A percentile compares a stretch with the other conserved stretches of the same genome.
These are phyloP conservation scores for Eclectus roratus DNA, from an alignment of 2,113 vertebrate genomes.

Conservation along the genomic window DNA sequence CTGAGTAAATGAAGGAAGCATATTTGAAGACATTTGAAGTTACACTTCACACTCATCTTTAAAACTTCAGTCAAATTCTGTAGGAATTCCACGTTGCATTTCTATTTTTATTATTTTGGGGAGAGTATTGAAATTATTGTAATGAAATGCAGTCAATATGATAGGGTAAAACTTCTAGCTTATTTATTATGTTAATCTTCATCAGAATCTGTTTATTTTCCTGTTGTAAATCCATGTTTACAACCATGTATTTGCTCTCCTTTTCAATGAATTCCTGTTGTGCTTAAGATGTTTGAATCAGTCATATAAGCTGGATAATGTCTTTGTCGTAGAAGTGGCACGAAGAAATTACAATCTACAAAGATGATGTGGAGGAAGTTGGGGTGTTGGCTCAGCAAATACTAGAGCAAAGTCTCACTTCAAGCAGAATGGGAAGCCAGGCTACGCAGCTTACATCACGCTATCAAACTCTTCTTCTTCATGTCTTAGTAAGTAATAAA, in stretches of 20 bases:
- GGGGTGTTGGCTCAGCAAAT: conserved; percentile 89
- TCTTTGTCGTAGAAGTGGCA: conserved; percentile 82
- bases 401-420: conserved; percentile 86
- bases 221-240: not conserved
- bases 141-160: not conserved
- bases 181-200: not conserved
- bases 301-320: not conserved
- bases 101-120: not conserved
- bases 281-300: not conserved
- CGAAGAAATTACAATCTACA: conserved; percentile 79
- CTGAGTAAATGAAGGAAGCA: not conserved
- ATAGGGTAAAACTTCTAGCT: not conserved
- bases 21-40: not conserved
- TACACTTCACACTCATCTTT: not conserved
- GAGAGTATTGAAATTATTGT: not conserved
- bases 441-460: conserved; percentile 88
- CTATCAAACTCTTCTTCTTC: conserved; percentile 90
- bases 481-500: conserved; percentile 79
- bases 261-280: not conserved
- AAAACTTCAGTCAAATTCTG: not conserved
- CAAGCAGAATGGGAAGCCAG: conserved; percentile 82
- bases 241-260: not conserved
- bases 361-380: conserved; percentile 90
- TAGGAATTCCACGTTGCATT: not conserved
- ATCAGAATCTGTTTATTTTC: not conserved